Evolutionary conservation across 2,797 vertebrate genomes (phyloP).

Genomic region (Sebastes iracundus): DNA sequence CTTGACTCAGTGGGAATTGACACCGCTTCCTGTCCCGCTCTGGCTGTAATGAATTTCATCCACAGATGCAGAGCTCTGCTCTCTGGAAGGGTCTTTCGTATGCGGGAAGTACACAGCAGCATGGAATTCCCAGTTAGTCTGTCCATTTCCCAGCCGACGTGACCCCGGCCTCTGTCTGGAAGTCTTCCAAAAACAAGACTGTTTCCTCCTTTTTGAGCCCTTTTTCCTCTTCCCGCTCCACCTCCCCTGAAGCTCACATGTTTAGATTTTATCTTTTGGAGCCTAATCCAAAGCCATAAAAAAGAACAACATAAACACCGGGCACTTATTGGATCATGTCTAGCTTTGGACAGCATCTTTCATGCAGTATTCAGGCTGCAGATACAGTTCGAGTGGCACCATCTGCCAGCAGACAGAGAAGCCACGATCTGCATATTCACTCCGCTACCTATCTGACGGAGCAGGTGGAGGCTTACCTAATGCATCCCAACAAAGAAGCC

Average conservation of each 20-base stretch:
- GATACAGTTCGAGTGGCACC: conserved; percentile 45
- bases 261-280: background rate
- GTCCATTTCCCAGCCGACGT: conserved; percentile 40
- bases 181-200: conserved; percentile 23
- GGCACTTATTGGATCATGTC: background rate
- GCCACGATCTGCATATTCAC: conserved; percentile 66
- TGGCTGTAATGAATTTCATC: background rate
- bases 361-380: conserved; percentile 19
- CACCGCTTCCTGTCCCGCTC: conserved; percentile 44
- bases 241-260: background rate
- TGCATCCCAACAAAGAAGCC: conserved; percentile 58
- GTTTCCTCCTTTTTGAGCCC: background rate
- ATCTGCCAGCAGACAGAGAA: conserved; percentile 57
- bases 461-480: conserved; percentile 67
- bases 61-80: background rate
- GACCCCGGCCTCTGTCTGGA: conserved; percentile 45
- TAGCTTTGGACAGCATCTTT: background rate
- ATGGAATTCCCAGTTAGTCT: conserved; percentile 55
- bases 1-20: background rate
- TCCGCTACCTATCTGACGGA: conserved; percentile 34
- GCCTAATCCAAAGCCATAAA: background rate
- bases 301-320: background rate
- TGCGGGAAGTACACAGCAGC: conserved; percentile 36
- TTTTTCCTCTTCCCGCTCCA: background rate
- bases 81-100: conserved; percentile 45